Conservation (phyloP, 2,113 vertebrate genomes). For the Microtus ochrogaster region DNA sequence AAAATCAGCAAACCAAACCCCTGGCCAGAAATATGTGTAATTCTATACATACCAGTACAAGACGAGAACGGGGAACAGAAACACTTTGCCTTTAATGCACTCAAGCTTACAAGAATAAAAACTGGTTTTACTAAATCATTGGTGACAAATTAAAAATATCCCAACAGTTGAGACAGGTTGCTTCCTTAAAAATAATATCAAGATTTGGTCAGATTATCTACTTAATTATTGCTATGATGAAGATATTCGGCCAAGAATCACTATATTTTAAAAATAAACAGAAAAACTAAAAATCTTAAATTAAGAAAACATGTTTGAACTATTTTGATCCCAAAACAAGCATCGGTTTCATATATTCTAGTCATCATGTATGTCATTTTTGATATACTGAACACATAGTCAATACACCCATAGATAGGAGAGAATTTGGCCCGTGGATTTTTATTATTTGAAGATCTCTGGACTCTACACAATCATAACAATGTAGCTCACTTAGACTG, state of each 20-base stretch:
- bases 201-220: neutral
- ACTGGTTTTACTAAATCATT: constrained; percentile 30
- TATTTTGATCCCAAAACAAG: neutral
- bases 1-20: constrained; percentile 34
- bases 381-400: neutral
- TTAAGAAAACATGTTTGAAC: neutral
- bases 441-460: neutral
- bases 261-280: neutral
- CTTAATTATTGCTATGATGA: constrained; percentile 20
- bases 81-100: constrained; percentile 43
- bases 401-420: neutral
- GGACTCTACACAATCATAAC: neutral
- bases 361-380: neutral
- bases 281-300: neutral
- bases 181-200: constrained; percentile 28
- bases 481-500: constrained; percentile 3
- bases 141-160: constrained; percentile 25
- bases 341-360: neutral
- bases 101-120: constrained; percentile 26
- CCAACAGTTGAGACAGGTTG: constrained; percentile 13
- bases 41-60: constrained; percentile 66
- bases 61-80: neutral
- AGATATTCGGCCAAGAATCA: constrained; percentile 29
- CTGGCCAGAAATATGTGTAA: constrained; percentile 75
- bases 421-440: neutral